These are phyloP conservation scores for Bovichtus variegatus DNA, from an alignment of 2,797 vertebrate species.

Conservation along the genomic window DNA sequence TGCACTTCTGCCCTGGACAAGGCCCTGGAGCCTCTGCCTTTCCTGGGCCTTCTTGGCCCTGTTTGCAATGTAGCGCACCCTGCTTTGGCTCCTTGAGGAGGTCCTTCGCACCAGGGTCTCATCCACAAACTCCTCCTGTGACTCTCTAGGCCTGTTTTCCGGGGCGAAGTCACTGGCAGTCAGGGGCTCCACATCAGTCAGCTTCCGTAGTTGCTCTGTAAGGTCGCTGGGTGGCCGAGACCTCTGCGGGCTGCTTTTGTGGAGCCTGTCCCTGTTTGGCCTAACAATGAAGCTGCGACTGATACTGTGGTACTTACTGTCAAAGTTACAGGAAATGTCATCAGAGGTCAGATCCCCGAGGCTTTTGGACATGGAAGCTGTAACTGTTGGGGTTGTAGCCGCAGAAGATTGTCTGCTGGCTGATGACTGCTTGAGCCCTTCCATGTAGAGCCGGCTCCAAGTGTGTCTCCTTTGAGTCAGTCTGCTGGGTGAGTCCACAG, in stretches of 20 bases:
- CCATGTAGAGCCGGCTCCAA: conserved; percentile 91
- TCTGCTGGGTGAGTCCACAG: conserved; percentile 53
- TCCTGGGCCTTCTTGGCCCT: conserved; percentile 93
- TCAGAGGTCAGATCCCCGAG: conserved; percentile 95
- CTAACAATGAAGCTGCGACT: conserved; percentile 88
- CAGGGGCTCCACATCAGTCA: conserved; percentile 88
- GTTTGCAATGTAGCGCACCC: conserved; percentile 94
- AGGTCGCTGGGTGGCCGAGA: conserved; percentile 74
- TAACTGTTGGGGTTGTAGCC: conserved; percentile 31
- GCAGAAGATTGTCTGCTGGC: conserved; percentile 61
- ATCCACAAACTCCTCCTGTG: conserved; percentile 70
- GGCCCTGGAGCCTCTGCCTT: conserved; percentile 87
- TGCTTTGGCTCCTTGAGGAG: conserved; percentile 94
- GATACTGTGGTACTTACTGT: conserved; percentile 92
- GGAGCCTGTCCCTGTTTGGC: conserved; percentile 72
- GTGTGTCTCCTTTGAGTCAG: conserved; percentile 87
- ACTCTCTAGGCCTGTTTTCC: conserved; percentile 10
- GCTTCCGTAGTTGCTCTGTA: conserved; percentile 89
- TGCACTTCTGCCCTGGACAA: conserved; percentile 66
- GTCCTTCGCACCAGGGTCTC: conserved; percentile 85
- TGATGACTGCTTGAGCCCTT: conserved; percentile 87
- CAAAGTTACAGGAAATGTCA: conserved; percentile 90
- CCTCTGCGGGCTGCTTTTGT: conserved; percentile 37
- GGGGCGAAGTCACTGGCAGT: conserved; percentile 77
- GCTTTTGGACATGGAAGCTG: conserved; percentile 92